Conservation (phyloP, 2,888 invertebrate species). For the Lithophane socia region DNA sequence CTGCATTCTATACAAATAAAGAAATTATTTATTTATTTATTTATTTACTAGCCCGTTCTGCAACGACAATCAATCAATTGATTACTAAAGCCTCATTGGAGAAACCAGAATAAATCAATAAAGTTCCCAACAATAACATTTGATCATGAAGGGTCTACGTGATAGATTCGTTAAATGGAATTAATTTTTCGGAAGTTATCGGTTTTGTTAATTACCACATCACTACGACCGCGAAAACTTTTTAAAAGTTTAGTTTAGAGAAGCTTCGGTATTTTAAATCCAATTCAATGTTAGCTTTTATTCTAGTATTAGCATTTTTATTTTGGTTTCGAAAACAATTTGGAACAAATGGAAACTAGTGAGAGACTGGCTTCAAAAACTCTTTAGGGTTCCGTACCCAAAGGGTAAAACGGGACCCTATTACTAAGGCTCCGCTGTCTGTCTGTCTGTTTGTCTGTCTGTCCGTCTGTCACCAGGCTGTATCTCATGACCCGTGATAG, state of each 20-base stretch:
- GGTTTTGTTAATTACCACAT: slow-evolving; percentile 36
- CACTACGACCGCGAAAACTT: slow-evolving; percentile 30
- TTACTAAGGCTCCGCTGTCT: no score
- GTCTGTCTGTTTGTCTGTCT: no score
- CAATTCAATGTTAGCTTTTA: slow-evolving; percentile 21
- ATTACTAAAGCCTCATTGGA: background rate
- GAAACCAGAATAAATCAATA: background rate
- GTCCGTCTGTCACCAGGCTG: no score
- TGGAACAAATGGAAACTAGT: background rate
- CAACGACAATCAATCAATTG: slow-evolving; percentile 9
- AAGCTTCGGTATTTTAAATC: background rate
- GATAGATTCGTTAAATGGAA: background rate
- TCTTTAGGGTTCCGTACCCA: no score
- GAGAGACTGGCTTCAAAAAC: no score
- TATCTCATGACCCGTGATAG: no score
- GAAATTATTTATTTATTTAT: no score
- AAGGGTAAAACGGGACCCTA: no score
- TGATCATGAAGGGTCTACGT: background rate
- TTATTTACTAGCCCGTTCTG: background rate
- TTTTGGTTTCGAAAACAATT: background rate
- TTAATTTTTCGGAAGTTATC: background rate
- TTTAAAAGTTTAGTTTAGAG: slow-evolving; percentile 20
- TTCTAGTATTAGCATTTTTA: no score
- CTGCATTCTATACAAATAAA: no score
- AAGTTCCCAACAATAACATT: background rate